Percentiles rank a stretch among this genome's conserved stretches.
Conservation (phyloP, 2,797 vertebrate species). For the Lacerta viridis region DNA sequence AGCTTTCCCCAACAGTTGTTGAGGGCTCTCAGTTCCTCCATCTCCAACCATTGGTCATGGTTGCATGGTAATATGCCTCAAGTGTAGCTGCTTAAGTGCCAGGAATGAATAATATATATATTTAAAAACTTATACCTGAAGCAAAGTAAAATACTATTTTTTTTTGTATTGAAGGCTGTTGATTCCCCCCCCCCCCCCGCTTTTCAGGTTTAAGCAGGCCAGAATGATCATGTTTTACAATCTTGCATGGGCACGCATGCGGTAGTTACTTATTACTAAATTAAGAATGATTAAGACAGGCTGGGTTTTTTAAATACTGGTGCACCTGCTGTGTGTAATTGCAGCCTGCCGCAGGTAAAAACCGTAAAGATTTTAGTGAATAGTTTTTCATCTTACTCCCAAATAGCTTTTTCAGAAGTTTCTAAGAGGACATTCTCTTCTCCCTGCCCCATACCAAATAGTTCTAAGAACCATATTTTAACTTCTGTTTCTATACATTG, state of each 20-base stretch:
- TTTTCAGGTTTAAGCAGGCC: background rate
- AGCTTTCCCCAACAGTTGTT: too few species aligned
- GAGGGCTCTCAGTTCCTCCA: too few species aligned
- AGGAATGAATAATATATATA: too few species aligned
- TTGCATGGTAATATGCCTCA: background rate
- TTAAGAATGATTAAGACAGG: background rate
- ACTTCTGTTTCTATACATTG: background rate
- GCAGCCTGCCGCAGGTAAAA: background rate
- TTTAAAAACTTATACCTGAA: background rate
- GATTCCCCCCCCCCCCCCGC: background rate
- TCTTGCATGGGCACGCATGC: background rate
- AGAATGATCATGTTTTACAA: background rate
- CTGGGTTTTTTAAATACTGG: constrained; percentile 5
- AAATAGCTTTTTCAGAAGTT: background rate
- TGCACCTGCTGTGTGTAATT: constrained; percentile 10
- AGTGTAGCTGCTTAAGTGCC: background rate
- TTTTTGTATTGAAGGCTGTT: background rate
- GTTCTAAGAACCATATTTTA: background rate
- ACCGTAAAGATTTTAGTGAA: background rate
- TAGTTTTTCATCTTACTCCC: background rate
- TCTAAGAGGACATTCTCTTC: background rate
- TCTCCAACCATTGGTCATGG: too few species aligned
- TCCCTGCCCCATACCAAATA: too few species aligned
- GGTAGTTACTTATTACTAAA: constrained; percentile 2
- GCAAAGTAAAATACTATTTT: background rate